These are phyloP conservation scores for Epinotia nisella DNA, from an alignment of 2,888 invertebrate genomes.

Conservation along the genomic window DNA sequence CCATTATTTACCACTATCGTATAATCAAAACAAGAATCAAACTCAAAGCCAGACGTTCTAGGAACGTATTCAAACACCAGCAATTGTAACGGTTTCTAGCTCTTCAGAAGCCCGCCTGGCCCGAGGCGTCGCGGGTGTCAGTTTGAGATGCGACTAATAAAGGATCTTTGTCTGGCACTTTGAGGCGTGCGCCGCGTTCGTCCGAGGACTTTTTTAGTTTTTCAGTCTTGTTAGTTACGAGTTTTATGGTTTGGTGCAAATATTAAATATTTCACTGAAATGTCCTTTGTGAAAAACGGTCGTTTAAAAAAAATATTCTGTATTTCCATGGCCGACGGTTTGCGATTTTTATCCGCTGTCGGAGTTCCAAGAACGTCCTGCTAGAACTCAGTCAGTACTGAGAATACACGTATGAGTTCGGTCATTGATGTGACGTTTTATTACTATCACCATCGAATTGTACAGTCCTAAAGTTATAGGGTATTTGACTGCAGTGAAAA, in stretches of 20 bases:
- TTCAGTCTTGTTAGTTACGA: slow-evolving; percentile 15
- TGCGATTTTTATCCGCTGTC: too few species aligned
- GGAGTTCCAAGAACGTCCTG: too few species aligned
- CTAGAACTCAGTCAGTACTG: too few species aligned
- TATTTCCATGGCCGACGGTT: too few species aligned
- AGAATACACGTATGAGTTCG: too few species aligned
- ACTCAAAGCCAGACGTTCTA: not conserved
- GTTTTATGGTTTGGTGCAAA: not conserved
- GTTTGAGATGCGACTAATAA: slow-evolving; percentile 33
- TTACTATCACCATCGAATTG: too few species aligned
- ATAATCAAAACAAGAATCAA: not conserved
- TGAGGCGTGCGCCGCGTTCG: slow-evolving; percentile 13
- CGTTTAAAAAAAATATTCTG: not conserved
- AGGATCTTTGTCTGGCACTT: slow-evolving; percentile 32
- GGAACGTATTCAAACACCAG: slow-evolving; percentile 3
- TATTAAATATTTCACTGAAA: not conserved
- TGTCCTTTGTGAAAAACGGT: too few species aligned
- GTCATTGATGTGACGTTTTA: too few species aligned
- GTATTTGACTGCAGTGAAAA: too few species aligned
- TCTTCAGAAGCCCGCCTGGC: not conserved
- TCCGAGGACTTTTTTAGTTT: not conserved
- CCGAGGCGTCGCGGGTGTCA: slow-evolving; percentile 8
- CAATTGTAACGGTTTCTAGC: slow-evolving; percentile 6
- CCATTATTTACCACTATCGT: too few species aligned
- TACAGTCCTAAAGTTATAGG: too few species aligned